Base-by-base conservation (phyloP, 2,888 invertebrate species). In the Dorcus hopei region DNA sequence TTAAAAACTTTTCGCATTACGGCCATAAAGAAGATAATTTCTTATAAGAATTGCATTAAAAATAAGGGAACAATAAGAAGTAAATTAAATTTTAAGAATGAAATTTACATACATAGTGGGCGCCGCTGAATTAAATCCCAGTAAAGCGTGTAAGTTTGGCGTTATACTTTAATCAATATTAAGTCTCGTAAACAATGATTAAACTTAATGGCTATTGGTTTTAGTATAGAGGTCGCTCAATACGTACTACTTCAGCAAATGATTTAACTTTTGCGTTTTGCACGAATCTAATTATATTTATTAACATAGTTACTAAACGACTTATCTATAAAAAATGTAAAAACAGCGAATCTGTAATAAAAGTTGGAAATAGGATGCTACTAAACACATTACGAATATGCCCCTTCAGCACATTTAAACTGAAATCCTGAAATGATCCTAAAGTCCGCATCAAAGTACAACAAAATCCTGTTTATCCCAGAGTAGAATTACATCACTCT, bases 81-180 rank as follows among this genome's bases (percentile, higher is more conserved):
- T 66, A 71, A 71, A 72, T 72, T 71, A 70, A 71, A 72, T 69
- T 71, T 71, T 71, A 69, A 71, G 71, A 71, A 72, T 70, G 71
- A 72, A 72, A 73, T 73, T 73, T 71, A 73, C 72, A 72, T 72
- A 72, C 70, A 72, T 72, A 72, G 69, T 70, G 66, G 68, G 66
- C 64, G 67, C 66, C 67, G 65, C 66, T 68, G 66, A 70, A 69
- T 70, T 70, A 70, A 70, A 69, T 69, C 66, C 64, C 63, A 63
- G 66, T 62, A 68, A 68, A 68, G 68, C 68, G 68, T 33, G 26
- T 68, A 65, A 68, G 66, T 68, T 67, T 52, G 38, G 45, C 51
- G 61, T 66, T 68, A 66, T 69, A 68, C 70, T 70, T 70, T 70
- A 70, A 71, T 71, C 71, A 71, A 71, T 71, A 70, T 70, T 67